Base-by-base conservation (phyloP, 2,113 vertebrate genomes). In the Takifugu flavidus region DNA sequence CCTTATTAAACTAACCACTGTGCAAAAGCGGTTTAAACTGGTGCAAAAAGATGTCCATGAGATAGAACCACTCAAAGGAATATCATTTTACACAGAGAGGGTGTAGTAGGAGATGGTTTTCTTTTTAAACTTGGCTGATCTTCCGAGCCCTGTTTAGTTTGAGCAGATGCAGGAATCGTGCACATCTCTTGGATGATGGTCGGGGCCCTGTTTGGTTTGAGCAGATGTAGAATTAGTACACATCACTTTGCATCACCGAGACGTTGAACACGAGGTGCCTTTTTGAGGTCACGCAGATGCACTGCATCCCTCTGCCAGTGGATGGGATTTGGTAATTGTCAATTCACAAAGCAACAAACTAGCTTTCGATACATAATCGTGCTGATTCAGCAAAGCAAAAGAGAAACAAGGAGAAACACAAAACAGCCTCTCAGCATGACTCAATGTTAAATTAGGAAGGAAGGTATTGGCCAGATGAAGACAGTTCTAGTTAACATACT, bases 201-300 rank as follows among this genome's bases (percentile, higher is more conserved):
- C 77, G 2, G 2, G 69, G 72, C 57, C 76, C 69, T 83, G 84
- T 89, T 89, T 88, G 77, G 78, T 79, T 78, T 73, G 64, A 85
- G 72, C 87, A 89, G 87, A 90, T 90, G 87, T 83, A 88, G 79
- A 88, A 88, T 89, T 89, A 87, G 83, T 75, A 69, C 84, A 84
- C 84, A 84, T 90, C 88, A 88, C 82, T 79, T 88, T 81, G 68
- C 63, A 90, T 90, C 86, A 90, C 75, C 3, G 50, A 87, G 88
- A 89, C 72, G 53, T 31, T 83, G 64, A 90, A 82, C 87, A 89
- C 49, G 59, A 76, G 82, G 73, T 70, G 58, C 74, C 8, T n/a
- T 57, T 79, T 71, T 70, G 65, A 76, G 79, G 77, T 74, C 80
- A 81, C 50, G 71, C 52, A 65, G 70, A 63, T 67, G 53, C 73